phyloP scores from a whole-genome alignment of 2,888 invertebrate species.

The Caenorhabditis becei region DNA sequence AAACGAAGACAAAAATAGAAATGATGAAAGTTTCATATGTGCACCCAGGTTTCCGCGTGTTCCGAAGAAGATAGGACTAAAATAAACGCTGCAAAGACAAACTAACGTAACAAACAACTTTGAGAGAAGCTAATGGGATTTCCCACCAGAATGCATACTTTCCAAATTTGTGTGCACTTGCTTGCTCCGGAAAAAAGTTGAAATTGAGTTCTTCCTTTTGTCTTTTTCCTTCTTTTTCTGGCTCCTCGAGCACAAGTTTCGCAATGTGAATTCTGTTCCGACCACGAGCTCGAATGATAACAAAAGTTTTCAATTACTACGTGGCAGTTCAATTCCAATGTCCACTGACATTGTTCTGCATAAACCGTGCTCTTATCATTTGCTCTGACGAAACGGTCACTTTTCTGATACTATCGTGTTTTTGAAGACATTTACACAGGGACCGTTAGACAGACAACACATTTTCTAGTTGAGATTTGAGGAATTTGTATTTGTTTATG shows the following conservation, averaged over 20 bases:
- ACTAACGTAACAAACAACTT: not conserved
- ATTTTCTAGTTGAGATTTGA: conserved; percentile 3
- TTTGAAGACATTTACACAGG: too few relatives aligned
- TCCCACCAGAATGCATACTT: not conserved
- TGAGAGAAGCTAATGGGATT: conserved; percentile 3
- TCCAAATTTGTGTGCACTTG: conserved; percentile 12
- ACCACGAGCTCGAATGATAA: too few relatives aligned
- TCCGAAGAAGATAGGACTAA: not conserved
- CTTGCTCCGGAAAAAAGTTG: conserved; percentile 5
- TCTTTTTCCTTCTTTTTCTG: not conserved
- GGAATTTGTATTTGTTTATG: conserved; percentile 44
- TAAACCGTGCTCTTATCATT: too few relatives aligned
- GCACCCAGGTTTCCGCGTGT: conserved; percentile 1
- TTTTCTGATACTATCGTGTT: too few relatives aligned
- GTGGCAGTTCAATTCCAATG: too few relatives aligned
- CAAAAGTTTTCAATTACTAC: too few relatives aligned
- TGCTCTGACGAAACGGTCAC: too few relatives aligned
- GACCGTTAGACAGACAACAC: conserved; percentile 27
- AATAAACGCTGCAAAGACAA: not conserved
- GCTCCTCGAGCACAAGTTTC: not conserved
- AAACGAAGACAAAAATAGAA: not conserved
- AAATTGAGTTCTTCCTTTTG: not conserved
- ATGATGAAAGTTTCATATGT: not conserved
- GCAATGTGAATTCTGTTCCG: too few relatives aligned
- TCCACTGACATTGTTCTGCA: too few relatives aligned